A percentile compares a stretch with the other conserved stretches of the same genome.
Evolutionary conservation across 2,113 vertebrate genomes (phyloP).

Genomic region (Nannospalax galili): DNA sequence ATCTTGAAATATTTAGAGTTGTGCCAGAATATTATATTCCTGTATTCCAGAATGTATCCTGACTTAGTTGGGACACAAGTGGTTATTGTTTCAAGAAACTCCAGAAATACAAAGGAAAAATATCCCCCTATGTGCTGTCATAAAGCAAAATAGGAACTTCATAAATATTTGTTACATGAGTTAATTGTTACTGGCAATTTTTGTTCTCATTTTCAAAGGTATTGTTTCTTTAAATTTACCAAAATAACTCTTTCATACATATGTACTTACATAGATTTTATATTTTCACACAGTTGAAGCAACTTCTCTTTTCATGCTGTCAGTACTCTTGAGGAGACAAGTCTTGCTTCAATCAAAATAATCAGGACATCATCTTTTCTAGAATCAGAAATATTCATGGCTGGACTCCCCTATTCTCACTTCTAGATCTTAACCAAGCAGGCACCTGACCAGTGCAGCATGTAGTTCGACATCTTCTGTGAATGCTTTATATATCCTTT

Average conservation of each 20-base stretch:
- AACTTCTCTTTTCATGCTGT: not conserved
- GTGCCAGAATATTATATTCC: not conserved
- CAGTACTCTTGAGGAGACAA: not conserved
- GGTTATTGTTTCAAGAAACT: not conserved
- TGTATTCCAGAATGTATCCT: not conserved
- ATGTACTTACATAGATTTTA: not conserved
- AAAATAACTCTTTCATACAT: not conserved
- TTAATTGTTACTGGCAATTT: not conserved
- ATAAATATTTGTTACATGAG: not conserved
- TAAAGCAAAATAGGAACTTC: not conserved
- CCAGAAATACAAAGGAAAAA: not conserved
- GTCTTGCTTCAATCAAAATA: constrained; percentile 17
- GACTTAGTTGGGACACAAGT: not conserved
- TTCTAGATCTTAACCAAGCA: not conserved
- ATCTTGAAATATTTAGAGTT: not conserved
- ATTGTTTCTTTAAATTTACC: not conserved
- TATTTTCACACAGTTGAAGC: too few relatives aligned
- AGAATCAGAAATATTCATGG: constrained; percentile 10
- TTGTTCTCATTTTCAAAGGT: not conserved
- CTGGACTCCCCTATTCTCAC: not conserved
- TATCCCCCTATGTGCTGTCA: too few relatives aligned
- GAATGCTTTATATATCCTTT: not conserved
- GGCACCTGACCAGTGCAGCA: not conserved
- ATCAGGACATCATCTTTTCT: not conserved
- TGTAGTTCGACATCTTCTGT: not conserved